Conservation (phyloP, 2,113 vertebrate species). For the Nothobranchius kuhntae region DNA sequence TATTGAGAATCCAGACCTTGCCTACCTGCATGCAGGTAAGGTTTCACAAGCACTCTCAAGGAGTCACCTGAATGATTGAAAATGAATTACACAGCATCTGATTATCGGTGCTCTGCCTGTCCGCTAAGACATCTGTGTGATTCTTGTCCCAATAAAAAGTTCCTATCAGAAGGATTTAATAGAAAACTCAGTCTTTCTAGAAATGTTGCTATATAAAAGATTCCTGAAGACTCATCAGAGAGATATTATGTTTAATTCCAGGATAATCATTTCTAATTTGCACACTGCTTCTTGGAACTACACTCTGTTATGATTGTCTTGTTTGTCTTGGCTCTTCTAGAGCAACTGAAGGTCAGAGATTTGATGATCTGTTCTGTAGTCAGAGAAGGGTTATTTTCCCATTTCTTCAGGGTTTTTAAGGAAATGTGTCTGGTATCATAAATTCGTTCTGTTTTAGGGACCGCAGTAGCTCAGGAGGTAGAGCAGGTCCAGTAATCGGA, state of each 20-base stretch:
- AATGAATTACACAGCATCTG: neutral
- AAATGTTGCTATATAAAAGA: neutral
- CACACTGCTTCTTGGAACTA: neutral
- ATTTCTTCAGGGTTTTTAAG: neutral
- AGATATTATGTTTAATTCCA: neutral
- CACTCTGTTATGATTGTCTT: neutral
- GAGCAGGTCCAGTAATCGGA: too few species aligned
- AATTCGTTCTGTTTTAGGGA: neutral
- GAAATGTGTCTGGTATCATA: constrained; percentile 1
- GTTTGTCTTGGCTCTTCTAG: neutral
- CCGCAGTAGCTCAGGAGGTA: too few species aligned
- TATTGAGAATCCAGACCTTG: constrained; percentile 97
- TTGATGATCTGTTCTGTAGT: neutral
- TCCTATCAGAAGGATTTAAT: neutral
- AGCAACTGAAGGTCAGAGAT: neutral
- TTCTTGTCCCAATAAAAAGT: neutral
- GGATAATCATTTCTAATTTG: neutral
- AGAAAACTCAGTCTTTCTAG: neutral
- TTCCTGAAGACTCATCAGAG: neutral
- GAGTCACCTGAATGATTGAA: neutral
- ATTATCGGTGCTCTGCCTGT: neutral
- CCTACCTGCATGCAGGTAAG: constrained; percentile 94
- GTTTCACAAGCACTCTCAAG: neutral
- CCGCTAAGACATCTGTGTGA: neutral
- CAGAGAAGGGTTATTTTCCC: neutral